Evolutionary conservation across 2,797 vertebrate species (phyloP).

Genomic region (Ctenochaetus hawaiiensis): DNA sequence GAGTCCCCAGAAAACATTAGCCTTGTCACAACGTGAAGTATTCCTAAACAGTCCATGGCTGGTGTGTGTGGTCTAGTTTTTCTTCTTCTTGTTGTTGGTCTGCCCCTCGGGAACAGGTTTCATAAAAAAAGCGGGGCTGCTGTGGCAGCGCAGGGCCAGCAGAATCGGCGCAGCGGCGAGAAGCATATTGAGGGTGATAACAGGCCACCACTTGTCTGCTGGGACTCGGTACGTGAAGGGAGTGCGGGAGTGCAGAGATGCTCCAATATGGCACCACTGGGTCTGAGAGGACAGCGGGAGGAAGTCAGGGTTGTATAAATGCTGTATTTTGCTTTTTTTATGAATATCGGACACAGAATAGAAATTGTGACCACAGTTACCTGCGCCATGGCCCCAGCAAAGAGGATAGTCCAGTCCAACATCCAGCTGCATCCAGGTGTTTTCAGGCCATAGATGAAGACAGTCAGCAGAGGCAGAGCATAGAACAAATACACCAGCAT

Average conservation of each 20-base stretch:
- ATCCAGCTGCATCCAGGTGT: constrained; percentile 93
- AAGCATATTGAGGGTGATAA: constrained; percentile 87
- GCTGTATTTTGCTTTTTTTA: constrained; percentile 11
- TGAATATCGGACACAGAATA: neutral
- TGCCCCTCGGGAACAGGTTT: constrained; percentile 53
- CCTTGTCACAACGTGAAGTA: constrained; percentile 36
- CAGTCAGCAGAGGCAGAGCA: constrained; percentile 86
- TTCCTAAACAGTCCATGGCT: constrained; percentile 27
- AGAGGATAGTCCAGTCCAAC: constrained; percentile 92
- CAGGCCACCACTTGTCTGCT: constrained; percentile 84
- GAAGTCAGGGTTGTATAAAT: constrained; percentile 15
- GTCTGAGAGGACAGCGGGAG: constrained; percentile 80
- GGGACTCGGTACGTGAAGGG: constrained; percentile 95
- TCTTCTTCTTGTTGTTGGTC: constrained; percentile 81
- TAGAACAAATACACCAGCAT: constrained; percentile 94
- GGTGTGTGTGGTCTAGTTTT: constrained; percentile 70
- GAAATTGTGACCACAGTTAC: constrained; percentile 73
- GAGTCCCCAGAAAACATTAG: constrained; percentile 43
- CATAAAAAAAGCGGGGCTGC: constrained; percentile 87
- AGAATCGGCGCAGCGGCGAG: constrained; percentile 84
- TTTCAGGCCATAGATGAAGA: constrained; percentile 86
- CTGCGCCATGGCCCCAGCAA: constrained; percentile 92
- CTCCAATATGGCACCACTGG: constrained; percentile 95
- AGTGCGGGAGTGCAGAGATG: constrained; percentile 91
- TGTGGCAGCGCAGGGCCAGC: constrained; percentile 88